phyloP scores from a whole-genome alignment of 2,113 vertebrate species.

The Gavialis gangeticus region DNA sequence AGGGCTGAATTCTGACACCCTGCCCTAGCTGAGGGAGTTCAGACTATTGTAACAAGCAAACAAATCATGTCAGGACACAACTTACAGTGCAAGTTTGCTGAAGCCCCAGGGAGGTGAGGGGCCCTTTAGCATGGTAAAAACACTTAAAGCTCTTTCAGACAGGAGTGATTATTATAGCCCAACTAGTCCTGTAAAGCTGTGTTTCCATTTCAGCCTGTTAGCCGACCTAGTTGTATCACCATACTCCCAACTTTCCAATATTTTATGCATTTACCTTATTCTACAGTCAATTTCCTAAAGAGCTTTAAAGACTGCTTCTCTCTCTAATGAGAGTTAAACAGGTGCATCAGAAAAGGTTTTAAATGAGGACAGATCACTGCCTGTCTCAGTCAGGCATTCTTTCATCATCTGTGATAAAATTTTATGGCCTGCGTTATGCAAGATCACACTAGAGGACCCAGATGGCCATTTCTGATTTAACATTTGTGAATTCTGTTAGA shows the following conservation, averaged over 20 bases:
- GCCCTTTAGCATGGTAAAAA: neutral
- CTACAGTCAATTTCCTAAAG: fast-evolving
- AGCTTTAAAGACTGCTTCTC: neutral
- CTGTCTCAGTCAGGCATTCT: fast-evolving
- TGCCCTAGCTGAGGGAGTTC: neutral
- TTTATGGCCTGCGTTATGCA: neutral
- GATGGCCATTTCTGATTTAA: neutral
- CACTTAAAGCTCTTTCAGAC: neutral
- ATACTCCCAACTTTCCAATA: neutral
- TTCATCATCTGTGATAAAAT: neutral
- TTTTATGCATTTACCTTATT: neutral
- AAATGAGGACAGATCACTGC: neutral
- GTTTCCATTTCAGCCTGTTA: neutral
- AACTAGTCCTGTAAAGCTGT: neutral
- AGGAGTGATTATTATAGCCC: neutral
- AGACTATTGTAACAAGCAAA: neutral
- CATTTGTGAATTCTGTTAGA: neutral
- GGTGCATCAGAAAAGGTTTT: neutral
- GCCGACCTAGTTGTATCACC: neutral
- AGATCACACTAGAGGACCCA: neutral
- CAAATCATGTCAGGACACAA: neutral
- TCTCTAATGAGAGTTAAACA: neutral
- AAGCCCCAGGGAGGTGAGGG: neutral
- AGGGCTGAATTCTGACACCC: neutral
- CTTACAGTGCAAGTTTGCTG: neutral